A percentile compares a stretch with the other conserved stretches of the same genome.
Conservation (phyloP, 2,113 vertebrate species). For the Psilopogon haemacephalus region DNA sequence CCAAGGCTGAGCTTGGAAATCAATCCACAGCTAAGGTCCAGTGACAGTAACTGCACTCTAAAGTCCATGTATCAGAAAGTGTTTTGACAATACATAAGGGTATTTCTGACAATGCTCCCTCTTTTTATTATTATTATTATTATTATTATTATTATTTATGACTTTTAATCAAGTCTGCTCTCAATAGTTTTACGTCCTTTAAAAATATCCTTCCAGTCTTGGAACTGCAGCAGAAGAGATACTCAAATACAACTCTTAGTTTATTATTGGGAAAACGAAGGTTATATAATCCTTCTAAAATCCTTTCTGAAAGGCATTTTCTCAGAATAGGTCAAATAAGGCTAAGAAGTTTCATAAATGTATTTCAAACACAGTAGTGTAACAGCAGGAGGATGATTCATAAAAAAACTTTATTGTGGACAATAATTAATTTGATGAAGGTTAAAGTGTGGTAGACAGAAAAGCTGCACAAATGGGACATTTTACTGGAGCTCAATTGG, state of each 20-base stretch:
- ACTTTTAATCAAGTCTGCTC: background rate
- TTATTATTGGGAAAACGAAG: background rate
- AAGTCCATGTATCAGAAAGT: background rate
- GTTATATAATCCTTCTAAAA: constrained; percentile 1
- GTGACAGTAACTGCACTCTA: background rate
- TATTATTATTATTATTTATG: too few species aligned
- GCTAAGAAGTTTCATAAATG: background rate
- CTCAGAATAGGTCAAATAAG: background rate
- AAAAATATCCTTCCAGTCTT: background rate
- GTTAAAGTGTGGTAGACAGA: background rate
- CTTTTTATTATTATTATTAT: too few species aligned
- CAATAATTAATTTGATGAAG: background rate
- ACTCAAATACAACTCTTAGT: background rate
- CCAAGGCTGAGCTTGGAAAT: background rate
- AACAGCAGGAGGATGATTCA: background rate
- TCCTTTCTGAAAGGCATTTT: background rate
- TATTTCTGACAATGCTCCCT: background rate
- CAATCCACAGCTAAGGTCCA: too few species aligned
- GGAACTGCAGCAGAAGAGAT: background rate
- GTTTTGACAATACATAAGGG: background rate
- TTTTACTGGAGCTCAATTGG: background rate
- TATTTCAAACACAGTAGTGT: background rate
- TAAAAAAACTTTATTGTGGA: background rate
- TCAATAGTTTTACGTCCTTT: background rate
- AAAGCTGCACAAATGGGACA: background rate